phyloP scores from a whole-genome alignment of 2,113 vertebrate species.

The Pao palembangensis region DNA sequence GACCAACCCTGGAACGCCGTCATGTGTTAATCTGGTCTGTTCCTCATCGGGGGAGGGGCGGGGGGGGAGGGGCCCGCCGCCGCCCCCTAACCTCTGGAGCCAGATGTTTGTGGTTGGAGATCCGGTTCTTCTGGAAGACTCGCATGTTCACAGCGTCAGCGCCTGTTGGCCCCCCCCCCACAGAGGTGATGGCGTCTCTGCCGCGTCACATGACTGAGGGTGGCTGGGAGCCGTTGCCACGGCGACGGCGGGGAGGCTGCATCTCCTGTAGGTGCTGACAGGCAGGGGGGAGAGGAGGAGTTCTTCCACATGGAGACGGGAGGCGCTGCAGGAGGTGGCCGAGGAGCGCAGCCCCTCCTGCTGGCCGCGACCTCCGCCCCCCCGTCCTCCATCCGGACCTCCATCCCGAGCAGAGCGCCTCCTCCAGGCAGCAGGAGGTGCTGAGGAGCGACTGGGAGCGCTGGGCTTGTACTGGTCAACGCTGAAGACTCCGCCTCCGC shows the following conservation, averaged over 20 bases:
- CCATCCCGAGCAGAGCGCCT: constrained; percentile 24
- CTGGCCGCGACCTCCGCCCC: not conserved
- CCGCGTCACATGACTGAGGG: not conserved
- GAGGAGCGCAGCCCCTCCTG: not conserved
- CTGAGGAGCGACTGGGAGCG: not conserved
- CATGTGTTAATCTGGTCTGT: no score
- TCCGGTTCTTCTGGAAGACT: constrained; percentile 42
- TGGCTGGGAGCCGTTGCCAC: not conserved
- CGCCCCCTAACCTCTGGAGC: no score
- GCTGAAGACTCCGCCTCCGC: constrained; percentile 30
- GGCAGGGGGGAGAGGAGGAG: constrained; percentile 39
- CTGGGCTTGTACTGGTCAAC: constrained; percentile 16
- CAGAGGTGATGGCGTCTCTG: not conserved
- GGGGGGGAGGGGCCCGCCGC: no score
- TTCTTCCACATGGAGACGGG: constrained; percentile 12
- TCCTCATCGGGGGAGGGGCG: no score
- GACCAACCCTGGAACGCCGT: not conserved
- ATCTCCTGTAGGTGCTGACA: constrained; percentile 28
- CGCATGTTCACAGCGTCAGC: constrained; percentile 9
- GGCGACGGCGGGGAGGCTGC: constrained; percentile 27
- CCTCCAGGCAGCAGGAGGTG: not conserved
- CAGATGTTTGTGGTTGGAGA: no score
- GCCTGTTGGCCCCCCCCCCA: not conserved
- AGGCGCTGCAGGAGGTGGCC: constrained; percentile 23
- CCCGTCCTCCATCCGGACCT: not conserved